Conservation (phyloP, 2,113 vertebrate species). For the Pachycephala philippinensis region DNA sequence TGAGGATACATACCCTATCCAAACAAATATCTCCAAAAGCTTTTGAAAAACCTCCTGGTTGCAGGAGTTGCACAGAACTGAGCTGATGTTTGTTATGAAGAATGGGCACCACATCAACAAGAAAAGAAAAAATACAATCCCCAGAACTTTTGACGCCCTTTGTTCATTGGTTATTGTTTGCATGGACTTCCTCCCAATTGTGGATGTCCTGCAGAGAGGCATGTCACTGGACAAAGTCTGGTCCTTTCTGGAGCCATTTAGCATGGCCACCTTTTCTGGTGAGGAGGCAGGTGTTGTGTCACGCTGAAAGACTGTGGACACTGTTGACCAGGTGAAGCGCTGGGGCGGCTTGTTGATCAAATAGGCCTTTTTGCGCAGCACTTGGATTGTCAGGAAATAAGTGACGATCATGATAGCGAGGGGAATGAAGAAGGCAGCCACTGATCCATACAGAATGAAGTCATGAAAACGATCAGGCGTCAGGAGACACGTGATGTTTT, state of each 20-base stretch:
- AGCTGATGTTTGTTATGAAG: conserved; percentile 94
- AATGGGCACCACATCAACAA: conserved; percentile 98
- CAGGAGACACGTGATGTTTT: conserved; percentile 82
- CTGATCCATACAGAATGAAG: conserved; percentile 92
- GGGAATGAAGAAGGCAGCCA: conserved; percentile 92
- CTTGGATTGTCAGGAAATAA: conserved; percentile 91
- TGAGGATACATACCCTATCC: conserved; percentile 96
- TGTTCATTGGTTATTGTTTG: conserved; percentile 95
- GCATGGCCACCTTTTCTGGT: conserved; percentile 77
- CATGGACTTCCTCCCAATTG: conserved; percentile 88
- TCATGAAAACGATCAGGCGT: conserved; percentile 81
- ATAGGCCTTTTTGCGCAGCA: conserved; percentile 88
- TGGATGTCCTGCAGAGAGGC: conserved; percentile 79
- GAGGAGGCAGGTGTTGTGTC: conserved; percentile 71
- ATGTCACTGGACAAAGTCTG: conserved; percentile 63
- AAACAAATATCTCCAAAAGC: conserved; percentile 94
- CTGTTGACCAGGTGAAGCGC: conserved; percentile 75
- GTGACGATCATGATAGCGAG: conserved; percentile 94
- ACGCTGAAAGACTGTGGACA: conserved; percentile 86
- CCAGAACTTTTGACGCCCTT: conserved; percentile 93
- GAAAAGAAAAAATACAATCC: conserved; percentile 95
- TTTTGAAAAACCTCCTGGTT: conserved; percentile 74
- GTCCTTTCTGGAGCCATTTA: conserved; percentile 72
- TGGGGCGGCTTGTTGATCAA: conserved; percentile 83
- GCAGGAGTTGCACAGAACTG: conserved; percentile 86